Evolutionary conservation across 2,888 invertebrate species (phyloP).

Genomic region (Spatulosminthurus flaviceps): DNA sequence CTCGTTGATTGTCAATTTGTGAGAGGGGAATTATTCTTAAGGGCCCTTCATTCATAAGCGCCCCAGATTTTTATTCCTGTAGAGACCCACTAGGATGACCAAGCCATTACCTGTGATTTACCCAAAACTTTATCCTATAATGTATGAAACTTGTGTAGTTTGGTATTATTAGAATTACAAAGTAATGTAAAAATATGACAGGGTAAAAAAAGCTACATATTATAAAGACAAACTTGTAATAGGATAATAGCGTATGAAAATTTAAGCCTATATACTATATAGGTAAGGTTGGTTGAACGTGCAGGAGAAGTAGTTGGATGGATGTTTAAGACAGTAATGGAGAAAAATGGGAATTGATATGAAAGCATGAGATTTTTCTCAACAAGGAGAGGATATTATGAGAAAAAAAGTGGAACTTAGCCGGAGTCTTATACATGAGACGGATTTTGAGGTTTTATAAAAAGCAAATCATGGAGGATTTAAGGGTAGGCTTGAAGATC

Average conservation of each 20-base stretch:
- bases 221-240: no score
- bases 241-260: no score
- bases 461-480: conserved; percentile 39
- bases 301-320: background rate
- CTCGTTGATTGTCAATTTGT: background rate
- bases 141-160: no score
- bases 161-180: no score
- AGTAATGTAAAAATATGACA: no score
- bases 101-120: no score
- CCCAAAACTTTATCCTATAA: no score
- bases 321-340: conserved; percentile 27
- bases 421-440: background rate
- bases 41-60: no score
- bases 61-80: no score
- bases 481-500: conserved; percentile 33
- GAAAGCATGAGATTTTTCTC: conserved; percentile 5
- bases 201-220: no score
- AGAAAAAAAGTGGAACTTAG: background rate
- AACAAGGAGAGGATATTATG: conserved; percentile 5
- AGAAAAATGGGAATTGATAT: conserved; percentile 47
- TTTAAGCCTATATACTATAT: background rate
- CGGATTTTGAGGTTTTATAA: conserved; percentile 41
- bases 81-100: no score
- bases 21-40: background rate
- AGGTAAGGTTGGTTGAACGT: background rate